A percentile compares a stretch with the other conserved stretches of the same genome.
These are phyloP conservation scores for Hofmannophila pseudospretella DNA, from an alignment of 2,888 invertebrate genomes.

Conservation along the genomic window DNA sequence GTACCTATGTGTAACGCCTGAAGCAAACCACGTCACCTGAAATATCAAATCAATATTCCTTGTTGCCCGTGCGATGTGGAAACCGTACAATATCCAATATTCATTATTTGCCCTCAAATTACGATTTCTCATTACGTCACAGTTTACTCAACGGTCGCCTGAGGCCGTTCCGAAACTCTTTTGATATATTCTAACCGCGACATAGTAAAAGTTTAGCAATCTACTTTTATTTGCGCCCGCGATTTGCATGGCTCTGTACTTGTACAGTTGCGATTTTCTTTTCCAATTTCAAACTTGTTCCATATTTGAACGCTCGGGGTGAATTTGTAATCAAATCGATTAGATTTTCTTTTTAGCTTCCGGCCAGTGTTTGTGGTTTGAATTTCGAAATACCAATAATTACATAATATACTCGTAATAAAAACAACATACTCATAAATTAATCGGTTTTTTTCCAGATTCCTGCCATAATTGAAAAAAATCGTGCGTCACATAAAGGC, in stretches of 20 bases:
- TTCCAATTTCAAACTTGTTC: slow-evolving; percentile 66
- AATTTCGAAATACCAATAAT: no score
- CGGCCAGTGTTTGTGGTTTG: not conserved
- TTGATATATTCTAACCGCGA: slow-evolving; percentile 29
- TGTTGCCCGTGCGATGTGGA: no score
- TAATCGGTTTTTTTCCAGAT: no score
- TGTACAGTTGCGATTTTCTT: slow-evolving; percentile 46
- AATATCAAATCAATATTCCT: no score
- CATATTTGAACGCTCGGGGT: slow-evolving; percentile 33
- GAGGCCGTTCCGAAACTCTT: slow-evolving; percentile 13
- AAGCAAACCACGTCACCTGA: no score
- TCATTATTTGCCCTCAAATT: slow-evolving; percentile 1
- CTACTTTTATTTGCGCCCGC: slow-evolving; percentile 54
- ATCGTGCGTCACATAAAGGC: no score
- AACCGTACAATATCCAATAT: not conserved
- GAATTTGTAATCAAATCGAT: slow-evolving; percentile 39
- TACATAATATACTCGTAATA: no score
- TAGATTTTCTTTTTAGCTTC: slow-evolving; percentile 25
- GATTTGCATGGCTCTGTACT: slow-evolving; percentile 49
- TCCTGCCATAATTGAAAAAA: no score
- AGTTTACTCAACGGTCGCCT: slow-evolving; percentile 12
- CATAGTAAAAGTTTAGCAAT: slow-evolving; percentile 59
- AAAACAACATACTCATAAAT: no score
- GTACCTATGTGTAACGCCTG: no score
- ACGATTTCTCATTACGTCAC: slow-evolving; percentile 3